Percentiles rank a stretch among this genome's conserved stretches.
phyloP scores from a whole-genome alignment of 1,140 invertebrate genomes.

The Hylyphantes graminicola region DNA sequence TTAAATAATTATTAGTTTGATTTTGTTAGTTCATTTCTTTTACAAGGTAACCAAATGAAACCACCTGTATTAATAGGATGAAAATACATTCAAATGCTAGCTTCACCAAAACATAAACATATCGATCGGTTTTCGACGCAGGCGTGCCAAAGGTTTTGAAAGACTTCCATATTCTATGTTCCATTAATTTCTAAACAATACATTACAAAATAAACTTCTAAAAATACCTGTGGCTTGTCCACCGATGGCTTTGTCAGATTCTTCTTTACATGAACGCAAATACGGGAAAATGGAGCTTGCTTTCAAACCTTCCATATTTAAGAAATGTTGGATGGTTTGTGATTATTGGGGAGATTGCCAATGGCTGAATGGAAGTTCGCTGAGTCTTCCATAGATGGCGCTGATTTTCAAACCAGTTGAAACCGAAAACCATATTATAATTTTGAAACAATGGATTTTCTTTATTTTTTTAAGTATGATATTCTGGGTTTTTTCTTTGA shows the following conservation, averaged over 20 bases:
- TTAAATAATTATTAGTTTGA: too few species aligned
- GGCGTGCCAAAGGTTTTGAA: too few species aligned
- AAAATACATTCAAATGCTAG: too few species aligned
- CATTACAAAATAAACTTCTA: not conserved
- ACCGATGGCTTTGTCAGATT: conserved; percentile 14
- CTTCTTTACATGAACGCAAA: conserved; percentile 28
- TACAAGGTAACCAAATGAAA: too few species aligned
- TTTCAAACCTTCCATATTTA: conserved; percentile 1
- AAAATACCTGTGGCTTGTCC: conserved; percentile 34
- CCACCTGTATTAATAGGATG: too few species aligned
- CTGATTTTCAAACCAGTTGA: not conserved
- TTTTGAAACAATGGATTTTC: too few species aligned
- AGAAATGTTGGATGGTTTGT: not conserved
- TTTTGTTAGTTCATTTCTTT: too few species aligned
- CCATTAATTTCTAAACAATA: not conserved
- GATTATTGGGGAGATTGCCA: not conserved
- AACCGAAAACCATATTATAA: not conserved
- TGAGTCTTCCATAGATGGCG: conserved; percentile 1
- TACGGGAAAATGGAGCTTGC: conserved; percentile 13
- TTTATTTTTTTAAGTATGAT: too few species aligned
- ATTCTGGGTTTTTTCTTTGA: too few species aligned
- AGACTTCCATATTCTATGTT: too few species aligned
- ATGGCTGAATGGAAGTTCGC: not conserved
- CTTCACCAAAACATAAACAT: not conserved
- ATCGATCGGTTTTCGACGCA: not conserved